Evolutionary conservation across 2,888 invertebrate species (phyloP).

Genomic region (Hesperia comma): DNA sequence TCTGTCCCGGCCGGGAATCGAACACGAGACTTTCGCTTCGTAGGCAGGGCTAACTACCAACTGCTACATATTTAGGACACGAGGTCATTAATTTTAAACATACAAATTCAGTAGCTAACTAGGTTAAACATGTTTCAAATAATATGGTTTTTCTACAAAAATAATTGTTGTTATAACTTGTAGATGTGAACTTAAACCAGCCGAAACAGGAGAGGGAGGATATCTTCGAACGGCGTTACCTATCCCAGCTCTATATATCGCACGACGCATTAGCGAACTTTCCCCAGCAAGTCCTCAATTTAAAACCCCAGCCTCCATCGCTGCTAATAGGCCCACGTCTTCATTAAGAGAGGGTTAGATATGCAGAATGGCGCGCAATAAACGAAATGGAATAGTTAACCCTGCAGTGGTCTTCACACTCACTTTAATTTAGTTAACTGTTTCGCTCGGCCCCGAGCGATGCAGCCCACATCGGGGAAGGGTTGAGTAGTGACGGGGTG

Average conservation of each 20-base stretch:
- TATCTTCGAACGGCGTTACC: too few relatives aligned
- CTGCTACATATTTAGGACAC: too few relatives aligned
- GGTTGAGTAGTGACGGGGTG: constrained; percentile 67
- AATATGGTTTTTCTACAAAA: too few relatives aligned
- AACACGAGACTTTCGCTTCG: too few relatives aligned
- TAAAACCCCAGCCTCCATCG: constrained; percentile 59
- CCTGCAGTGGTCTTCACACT: constrained; percentile 82
- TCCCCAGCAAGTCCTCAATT: constrained; percentile 45
- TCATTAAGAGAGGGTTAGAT: constrained; percentile 76
- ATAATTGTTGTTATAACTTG: too few relatives aligned
- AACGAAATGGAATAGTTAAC: constrained; percentile 84
- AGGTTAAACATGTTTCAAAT: too few relatives aligned
- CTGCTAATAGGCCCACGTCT: constrained; percentile 79
- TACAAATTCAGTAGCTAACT: too few relatives aligned
- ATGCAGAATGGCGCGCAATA: constrained; percentile 78
- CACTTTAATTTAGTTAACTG: constrained; percentile 84
- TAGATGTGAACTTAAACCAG: too few relatives aligned
- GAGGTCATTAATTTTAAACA: too few relatives aligned
- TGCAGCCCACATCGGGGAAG: constrained; percentile 70
- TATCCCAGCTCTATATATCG: constrained; percentile 46
- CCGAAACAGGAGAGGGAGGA: constrained; percentile 38
- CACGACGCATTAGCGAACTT: constrained; percentile 30
- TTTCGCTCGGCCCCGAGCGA: constrained; percentile 74
- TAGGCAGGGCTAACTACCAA: too few relatives aligned
- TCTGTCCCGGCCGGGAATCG: too few relatives aligned